Evolutionary conservation across 2,888 invertebrate genomes (phyloP).

Genomic region (Xiphydria camelus): DNA sequence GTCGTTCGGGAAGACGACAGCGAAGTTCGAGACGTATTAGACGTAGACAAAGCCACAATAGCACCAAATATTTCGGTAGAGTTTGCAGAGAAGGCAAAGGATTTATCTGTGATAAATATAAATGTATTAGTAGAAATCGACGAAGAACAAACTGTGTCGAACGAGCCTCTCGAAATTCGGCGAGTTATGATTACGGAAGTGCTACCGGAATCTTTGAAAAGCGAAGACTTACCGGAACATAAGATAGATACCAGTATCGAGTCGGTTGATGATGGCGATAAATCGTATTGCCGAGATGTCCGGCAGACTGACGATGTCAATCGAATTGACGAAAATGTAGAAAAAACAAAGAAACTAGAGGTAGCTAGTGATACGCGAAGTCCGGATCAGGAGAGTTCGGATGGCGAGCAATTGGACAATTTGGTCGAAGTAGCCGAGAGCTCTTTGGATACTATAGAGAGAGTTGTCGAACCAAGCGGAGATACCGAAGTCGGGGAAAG

Average conservation of each 20-base stretch:
- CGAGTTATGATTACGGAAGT: conserved; percentile 22
- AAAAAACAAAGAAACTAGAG: conserved; percentile 28
- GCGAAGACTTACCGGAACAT: conserved; percentile 28
- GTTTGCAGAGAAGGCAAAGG: background rate
- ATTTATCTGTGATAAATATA: background rate
- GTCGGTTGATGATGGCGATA: conserved; percentile 18
- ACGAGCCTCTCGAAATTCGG: too few species aligned
- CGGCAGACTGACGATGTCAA: background rate
- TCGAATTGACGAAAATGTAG: conserved; percentile 11
- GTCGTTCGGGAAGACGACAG: too few species aligned
- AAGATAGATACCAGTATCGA: conserved; percentile 33
- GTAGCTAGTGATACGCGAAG: background rate
- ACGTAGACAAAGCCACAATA: too few species aligned
- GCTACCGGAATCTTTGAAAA: conserved; percentile 21
- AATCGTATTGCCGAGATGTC: background rate
- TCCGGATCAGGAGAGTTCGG: conserved; percentile 28
- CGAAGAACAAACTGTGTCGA: too few species aligned
- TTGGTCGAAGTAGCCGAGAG: conserved; percentile 40
- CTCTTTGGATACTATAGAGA: conserved; percentile 35
- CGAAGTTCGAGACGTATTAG: background rate
- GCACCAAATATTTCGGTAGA: background rate
- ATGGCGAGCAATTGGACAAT: conserved; percentile 45
- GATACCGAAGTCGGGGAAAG: background rate
- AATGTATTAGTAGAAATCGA: background rate
- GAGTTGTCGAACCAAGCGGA: conserved; percentile 21